These are phyloP conservation scores for Nanger granti DNA, from an alignment of 2,113 vertebrate species.

Conservation along the genomic window DNA sequence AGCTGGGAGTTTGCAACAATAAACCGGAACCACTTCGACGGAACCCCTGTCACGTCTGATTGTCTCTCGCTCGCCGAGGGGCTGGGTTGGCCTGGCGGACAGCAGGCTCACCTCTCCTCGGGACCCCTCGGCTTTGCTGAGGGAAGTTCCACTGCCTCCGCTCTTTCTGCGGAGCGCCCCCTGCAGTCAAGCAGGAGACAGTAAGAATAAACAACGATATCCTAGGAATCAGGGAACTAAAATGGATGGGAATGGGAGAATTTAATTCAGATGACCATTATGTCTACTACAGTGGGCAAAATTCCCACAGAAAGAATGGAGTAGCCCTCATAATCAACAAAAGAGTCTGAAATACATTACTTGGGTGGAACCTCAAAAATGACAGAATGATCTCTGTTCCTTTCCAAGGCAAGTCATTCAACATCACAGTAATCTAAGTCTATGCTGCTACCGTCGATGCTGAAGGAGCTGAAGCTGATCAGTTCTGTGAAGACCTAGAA, in stretches of 20 bases:
- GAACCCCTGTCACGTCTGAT: no score
- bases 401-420: background rate
- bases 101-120: no score
- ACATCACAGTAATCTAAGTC: background rate
- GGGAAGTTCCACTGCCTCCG: no score
- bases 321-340: background rate
- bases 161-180: no score
- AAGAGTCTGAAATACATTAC: background rate
- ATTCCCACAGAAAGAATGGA: background rate
- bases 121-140: no score
- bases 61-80: no score
- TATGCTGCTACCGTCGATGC: fast-evolving
- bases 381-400: fast-evolving
- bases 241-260: background rate
- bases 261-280: background rate
- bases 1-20: no score
- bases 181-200: background rate
- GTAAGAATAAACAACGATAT: background rate
- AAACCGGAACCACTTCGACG: no score
- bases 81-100: no score
- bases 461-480: background rate
- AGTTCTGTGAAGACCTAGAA: background rate
- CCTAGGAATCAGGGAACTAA: background rate
- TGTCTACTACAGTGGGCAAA: background rate
- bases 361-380: background rate